Base-by-base conservation (phyloP, 1,140 invertebrate genomes). In the Teleopsis dalmanni region DNA sequence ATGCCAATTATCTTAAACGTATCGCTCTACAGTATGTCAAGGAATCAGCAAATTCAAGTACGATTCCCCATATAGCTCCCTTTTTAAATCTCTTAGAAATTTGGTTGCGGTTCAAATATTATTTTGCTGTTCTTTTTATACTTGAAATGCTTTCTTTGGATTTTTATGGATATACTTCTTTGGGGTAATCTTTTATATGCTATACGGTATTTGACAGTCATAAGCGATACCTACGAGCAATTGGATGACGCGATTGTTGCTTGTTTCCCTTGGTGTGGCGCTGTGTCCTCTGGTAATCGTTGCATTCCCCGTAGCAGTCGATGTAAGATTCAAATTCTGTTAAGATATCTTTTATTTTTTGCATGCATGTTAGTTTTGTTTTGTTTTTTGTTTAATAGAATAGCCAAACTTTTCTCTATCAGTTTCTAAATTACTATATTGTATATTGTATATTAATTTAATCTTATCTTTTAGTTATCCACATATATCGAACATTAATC, bases 21-120 rank as follows among this genome's bases (percentile, higher is more conserved):
- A 75, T 91, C 56, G 81, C 86, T 21, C 72, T 83, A 52, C 78
- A 84, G 57, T 89, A 84, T 74, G 81, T 85, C 8, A 83, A 86
- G 69, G 83, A 86, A 76, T 79, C 88, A 13, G 78, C 81, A 41
- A 80, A 81, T 60, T 73, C 82, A 58, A 81, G 84, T 81, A 80
- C 82, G 75, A 54, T 21, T 26, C 36, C 29, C 44, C 44, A 10
- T 2, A 14, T 29, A 35, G 8, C 29, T 45, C 38, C 44, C 7
- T n/a, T 34, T 33, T 45, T 10, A 16, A 19, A 41, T 44, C 14
- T 50, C 23, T 31, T 44, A 23, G 38, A 42, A 52, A 27, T 55
- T 50, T 58, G 52, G 56, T n/a, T n/a, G n/a, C n/a, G n/a, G n/a
- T n/a, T n/a, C n/a, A n/a, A n/a, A n/a, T n/a, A n/a, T n/a, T 29